phyloP scores from a whole-genome alignment of 2,113 vertebrate genomes.

The Rhodinocichla rosea region DNA sequence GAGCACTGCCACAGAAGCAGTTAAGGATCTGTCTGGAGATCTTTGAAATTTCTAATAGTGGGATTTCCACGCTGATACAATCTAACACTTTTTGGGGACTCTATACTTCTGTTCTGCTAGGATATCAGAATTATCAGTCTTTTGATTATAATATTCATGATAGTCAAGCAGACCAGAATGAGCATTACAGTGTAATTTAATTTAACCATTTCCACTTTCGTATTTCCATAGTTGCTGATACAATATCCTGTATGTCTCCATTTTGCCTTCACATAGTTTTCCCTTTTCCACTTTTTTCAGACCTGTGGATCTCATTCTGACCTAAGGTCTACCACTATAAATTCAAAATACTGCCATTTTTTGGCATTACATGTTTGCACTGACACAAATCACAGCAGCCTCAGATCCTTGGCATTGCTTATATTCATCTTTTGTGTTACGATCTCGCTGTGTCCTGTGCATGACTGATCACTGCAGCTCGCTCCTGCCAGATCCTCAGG shows the following conservation, averaged over 20 bases:
- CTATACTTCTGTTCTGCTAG: conserved; percentile 27
- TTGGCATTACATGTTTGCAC: background rate
- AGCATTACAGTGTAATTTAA: background rate
- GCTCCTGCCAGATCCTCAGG: background rate
- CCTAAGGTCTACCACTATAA: background rate
- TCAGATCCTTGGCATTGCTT: background rate
- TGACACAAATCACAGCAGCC: background rate
- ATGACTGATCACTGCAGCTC: background rate
- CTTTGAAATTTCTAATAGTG: conserved; percentile 51
- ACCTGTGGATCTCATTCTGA: background rate
- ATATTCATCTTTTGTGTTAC: background rate
- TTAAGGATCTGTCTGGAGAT: conserved; percentile 62
- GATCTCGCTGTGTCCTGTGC: accelerated
- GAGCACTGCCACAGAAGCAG: conserved; percentile 17
- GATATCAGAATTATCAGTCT: conserved; percentile 58
- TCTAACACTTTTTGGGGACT: conserved; percentile 33
- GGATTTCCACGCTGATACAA: conserved; percentile 68
- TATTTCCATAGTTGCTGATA: background rate
- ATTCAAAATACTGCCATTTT: background rate
- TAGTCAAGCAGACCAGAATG: conserved; percentile 7
- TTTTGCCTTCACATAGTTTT: background rate
- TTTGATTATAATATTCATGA: conserved; percentile 61
- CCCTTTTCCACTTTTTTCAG: background rate
- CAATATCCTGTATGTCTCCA: background rate
- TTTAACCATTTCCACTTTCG: background rate